Conservation (phyloP, 1,140 invertebrate genomes). For the Himalopsyche phryganea region DNA sequence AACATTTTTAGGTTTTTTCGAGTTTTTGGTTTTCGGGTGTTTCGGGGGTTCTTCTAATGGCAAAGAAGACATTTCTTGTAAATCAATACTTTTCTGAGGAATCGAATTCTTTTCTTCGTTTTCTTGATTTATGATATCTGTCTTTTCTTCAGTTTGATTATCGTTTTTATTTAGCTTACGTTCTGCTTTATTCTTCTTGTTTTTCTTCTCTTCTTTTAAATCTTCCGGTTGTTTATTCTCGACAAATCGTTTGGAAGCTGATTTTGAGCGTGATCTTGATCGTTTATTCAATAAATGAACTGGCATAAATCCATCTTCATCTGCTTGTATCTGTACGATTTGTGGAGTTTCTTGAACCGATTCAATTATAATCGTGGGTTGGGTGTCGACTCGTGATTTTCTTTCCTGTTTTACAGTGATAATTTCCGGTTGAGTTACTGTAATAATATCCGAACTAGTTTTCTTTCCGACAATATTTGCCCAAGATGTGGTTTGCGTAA, state of each 20-base stretch:
- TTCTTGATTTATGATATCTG: no score
- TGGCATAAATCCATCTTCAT: constrained; percentile 46
- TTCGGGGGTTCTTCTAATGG: no score
- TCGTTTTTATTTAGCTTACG: no score
- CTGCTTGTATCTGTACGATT: constrained; percentile 24
- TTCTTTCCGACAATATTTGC: constrained; percentile 25
- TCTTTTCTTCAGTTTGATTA: no score
- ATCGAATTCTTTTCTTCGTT: no score
- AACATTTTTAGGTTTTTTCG: constrained; percentile 7
- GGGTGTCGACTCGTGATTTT: constrained; percentile 29
- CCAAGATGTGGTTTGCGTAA: constrained; percentile 9
- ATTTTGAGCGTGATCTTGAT: constrained; percentile 45
- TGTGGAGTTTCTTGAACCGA: constrained; percentile 35
- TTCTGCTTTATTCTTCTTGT: background rate
- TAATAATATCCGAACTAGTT: background rate
- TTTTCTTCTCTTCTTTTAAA: background rate
- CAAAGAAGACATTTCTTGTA: no score
- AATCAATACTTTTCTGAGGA: no score
- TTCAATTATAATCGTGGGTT: constrained; percentile 47
- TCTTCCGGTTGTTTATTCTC: no score
- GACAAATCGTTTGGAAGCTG: constrained; percentile 2
- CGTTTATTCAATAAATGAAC: constrained; percentile 43
- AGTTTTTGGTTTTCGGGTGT: constrained; percentile 17
- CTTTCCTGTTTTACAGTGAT: constrained; percentile 11
- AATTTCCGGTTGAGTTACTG: background rate